Base-by-base conservation (phyloP, 2,113 vertebrate genomes). In the Pelodiscus sinensis region DNA sequence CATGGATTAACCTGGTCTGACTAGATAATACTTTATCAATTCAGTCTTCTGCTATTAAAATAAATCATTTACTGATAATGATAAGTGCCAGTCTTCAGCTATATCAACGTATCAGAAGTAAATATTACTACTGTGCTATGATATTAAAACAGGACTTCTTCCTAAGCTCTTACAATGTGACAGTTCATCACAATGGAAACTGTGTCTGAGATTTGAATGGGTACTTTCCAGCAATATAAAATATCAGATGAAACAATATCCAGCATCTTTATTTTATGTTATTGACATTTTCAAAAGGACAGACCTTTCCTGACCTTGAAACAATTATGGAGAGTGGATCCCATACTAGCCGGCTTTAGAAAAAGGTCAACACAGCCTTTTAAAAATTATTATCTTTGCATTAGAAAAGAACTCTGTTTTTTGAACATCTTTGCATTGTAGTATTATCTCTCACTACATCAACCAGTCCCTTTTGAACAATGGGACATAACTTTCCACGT, bases 1-100 rank as follows among this genome's bases (percentile, higher is more conserved):
- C 90, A 85, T 79, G 50, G 11, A 84, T n/a, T 92, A 88, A 92
- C 54, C 60, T 84, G 81, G 13, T 71, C 21, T 93, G 50, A 68
- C 6, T 86, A 22, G 50, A 25, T 55, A 87, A 90, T 57, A 87
- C 15, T 73, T 82, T 94, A 38, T 77, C 91, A 62, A 79, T 92
- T 93, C 58, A 91, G 62, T 79, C 54, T 84, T 84, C 91, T 82
- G 65, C 13, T 97, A 85, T 88, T 92, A 95, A 96, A 95, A 94
- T 87, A 87, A 89, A 21, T 55, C 55, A 75, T 73, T 91, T 92
- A 52, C 11, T 35, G 84, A 75, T 91, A 95, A 94, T 51, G 35
- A 91, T 78, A 92, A 84, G 24, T 94, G 54, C n/a, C 58, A 82
- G 4, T 88, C 78, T 85, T 86, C 80, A 84, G 56, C 56, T 82